Percentiles rank a stretch among this genome's conserved stretches.
These are phyloP conservation scores for Cygnus buccinator DNA, from an alignment of 2,113 vertebrate species.

Conservation along the genomic window DNA sequence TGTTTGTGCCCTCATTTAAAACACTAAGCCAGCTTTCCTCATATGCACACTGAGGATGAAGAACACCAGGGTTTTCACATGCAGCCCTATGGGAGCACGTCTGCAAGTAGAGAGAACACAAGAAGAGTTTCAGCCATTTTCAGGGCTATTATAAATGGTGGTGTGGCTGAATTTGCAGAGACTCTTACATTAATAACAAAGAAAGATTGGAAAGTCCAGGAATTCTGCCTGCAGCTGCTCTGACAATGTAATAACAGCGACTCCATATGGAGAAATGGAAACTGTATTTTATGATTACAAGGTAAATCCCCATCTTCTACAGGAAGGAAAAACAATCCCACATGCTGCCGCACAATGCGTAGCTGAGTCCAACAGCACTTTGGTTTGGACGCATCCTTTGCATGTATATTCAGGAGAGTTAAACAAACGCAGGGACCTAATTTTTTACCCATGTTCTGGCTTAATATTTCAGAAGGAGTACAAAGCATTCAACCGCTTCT, in stretches of 20 bases:
- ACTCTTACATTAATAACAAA: not conserved
- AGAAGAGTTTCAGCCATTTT: not conserved
- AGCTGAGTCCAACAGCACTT: not conserved
- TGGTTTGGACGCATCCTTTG: not conserved
- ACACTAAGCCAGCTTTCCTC: not conserved
- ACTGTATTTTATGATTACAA: not conserved
- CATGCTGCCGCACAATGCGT: accelerated
- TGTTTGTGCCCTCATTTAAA: not conserved
- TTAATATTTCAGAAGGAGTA: not conserved
- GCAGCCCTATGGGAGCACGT: not conserved
- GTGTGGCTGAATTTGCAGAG: not conserved
- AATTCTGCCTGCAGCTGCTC: not conserved
- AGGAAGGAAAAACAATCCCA: not conserved
- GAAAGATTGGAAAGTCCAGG: not conserved
- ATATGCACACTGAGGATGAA: too few species aligned
- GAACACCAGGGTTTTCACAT: not conserved
- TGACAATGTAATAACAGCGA: not conserved
- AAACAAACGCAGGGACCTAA: not conserved
- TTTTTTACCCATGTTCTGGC: not conserved
- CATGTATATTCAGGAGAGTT: not conserved
- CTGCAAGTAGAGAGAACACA: not conserved
- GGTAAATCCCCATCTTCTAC: not conserved
- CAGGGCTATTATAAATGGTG: not conserved
- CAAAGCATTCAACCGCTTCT: not conserved
- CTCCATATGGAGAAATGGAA: not conserved